Base-by-base conservation (phyloP, 37 sponge, comb jelly and placozoan species). In the Lycopodina hypogea region DNA sequence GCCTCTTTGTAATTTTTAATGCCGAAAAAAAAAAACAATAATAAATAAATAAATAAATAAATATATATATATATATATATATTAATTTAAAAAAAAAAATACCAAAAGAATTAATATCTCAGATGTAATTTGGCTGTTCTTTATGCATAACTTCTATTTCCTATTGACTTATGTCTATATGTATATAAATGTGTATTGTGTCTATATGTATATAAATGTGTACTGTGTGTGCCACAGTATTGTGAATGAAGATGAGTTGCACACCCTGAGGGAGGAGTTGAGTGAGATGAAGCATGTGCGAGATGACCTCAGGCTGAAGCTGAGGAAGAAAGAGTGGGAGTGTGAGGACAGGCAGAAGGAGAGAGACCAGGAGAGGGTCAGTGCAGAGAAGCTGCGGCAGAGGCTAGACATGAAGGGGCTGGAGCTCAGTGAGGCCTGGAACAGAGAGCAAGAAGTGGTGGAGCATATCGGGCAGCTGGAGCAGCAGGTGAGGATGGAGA, bases 271-370 rank as follows among this genome's bases (percentile, higher is more conserved):
- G 30, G 24, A 19, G 17, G 85, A 89, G 66, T 7, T 69, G 37
- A 82, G 70, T 17, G 90, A 89, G 42, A 23, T 84, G 57, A 80
- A 68, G 58, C 80, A 81, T 45, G 83, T 72, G 1, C 68, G 72
- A 30, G 93, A 88, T 15, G 84, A 88, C 26, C 18, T 84, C 15
- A 50, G 73, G 35, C 52, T 80, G 11, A 74, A 84, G 40, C 75
- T 92, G 12, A 68, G 82, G 26, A 87, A 70, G 70, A 92, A 84
- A 55, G 93, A 92, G 26, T 75, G 89, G 76, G 93, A 92, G 32
- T 81, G 69, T 67, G 93, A 92, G 56, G 55, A 66, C 0, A 53
- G 58, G 33, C 36, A 26, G 61, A 63, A 56, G 76, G 93, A 92
- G 53, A 80, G 87, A 24, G 88, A 88, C 59, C 83, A 71, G 30